A percentile compares a stretch with the other conserved stretches of the same genome.
Evolutionary conservation across 2,888 invertebrate genomes (phyloP).

Genomic region (Odontomyia ornata): DNA sequence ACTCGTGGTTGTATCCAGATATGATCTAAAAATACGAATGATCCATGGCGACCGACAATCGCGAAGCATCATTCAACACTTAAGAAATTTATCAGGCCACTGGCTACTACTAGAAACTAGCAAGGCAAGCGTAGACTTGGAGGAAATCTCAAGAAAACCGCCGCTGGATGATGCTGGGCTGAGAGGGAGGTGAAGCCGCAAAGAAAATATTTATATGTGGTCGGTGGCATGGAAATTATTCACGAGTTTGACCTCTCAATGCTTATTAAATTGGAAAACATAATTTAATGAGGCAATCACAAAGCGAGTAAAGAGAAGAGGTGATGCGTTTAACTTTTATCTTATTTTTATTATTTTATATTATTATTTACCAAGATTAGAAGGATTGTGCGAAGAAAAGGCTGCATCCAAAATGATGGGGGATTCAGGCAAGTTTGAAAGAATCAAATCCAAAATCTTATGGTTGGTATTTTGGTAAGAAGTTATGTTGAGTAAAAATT

Average conservation of each 20-base stretch:
- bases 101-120: neutral
- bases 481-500: no score
- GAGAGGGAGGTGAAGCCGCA: neutral
- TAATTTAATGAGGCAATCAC: neutral
- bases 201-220: neutral
- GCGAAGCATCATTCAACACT: slow-evolving; percentile 20
- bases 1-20: no score
- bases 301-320: neutral
- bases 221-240: neutral
- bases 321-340: no score
- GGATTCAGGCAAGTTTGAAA: no score
- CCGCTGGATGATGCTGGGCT: neutral
- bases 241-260: slow-evolving; percentile 28
- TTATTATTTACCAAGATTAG: no score
- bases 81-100: neutral
- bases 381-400: no score
- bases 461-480: no score
- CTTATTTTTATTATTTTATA: no score
- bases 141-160: neutral
- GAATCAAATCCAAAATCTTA: no score
- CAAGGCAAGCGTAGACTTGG: neutral
- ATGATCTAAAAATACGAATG: slow-evolving; percentile 32
- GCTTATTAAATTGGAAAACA: slow-evolving; percentile 6
- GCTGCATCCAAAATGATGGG: no score
- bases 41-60: slow-evolving; percentile 18